phyloP scores from a whole-genome alignment of 2,888 invertebrate genomes.

The Habrosyne pyritoides region DNA sequence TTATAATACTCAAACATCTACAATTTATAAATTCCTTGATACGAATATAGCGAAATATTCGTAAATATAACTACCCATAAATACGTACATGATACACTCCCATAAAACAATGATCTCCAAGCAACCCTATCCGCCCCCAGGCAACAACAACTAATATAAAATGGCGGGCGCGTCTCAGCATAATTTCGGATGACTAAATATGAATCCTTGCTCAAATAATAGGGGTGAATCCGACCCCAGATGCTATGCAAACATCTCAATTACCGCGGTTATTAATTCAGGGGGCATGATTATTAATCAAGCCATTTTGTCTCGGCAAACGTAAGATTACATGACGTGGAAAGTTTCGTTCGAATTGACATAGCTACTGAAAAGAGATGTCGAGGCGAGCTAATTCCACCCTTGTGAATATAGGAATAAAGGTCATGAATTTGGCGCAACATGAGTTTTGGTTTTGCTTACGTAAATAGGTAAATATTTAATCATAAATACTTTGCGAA shows the following conservation, averaged over 20 bases:
- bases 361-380: background rate
- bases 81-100: background rate
- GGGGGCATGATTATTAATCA: conserved; percentile 65
- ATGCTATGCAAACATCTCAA: conserved; percentile 77
- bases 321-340: conserved; percentile 24
- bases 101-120: background rate
- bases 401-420: background rate
- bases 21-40: no score
- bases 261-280: conserved; percentile 78
- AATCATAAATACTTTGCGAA: background rate
- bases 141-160: conserved; percentile 39
- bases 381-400: background rate
- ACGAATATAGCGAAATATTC: no score
- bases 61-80: no score
- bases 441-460: background rate
- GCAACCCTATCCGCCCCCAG: conserved; percentile 25
- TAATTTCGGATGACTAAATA: conserved; percentile 76
- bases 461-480: background rate
- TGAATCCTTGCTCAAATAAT: conserved; percentile 65
- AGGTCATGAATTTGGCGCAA: background rate
- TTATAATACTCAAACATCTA: no score
- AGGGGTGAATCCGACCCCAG: conserved; percentile 58
- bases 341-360: conserved; percentile 3
- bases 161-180: conserved; percentile 57
- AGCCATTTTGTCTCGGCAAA: conserved; percentile 54